Percentiles rank a stretch among this genome's conserved stretches.
Evolutionary conservation across 1,140 invertebrate genomes (phyloP).

Genomic region (Aphelenchoides fujianensis): DNA sequence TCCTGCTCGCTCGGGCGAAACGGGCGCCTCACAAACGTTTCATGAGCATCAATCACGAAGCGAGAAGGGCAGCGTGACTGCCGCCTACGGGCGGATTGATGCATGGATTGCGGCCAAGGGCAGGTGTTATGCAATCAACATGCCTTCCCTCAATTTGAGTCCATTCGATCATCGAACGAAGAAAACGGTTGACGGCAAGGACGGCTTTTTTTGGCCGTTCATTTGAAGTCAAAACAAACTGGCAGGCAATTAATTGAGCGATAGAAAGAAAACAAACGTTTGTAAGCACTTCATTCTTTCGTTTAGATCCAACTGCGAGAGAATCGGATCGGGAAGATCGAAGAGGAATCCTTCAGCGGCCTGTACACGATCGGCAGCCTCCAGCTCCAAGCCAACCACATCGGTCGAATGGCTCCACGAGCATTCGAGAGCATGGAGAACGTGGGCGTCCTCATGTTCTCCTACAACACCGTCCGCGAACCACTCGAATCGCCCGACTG

Average conservation of each 20-base stretch:
- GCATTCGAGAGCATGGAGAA: slow-evolving; percentile 45
- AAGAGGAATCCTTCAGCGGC: slow-evolving; percentile 45
- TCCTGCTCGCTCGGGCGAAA: neutral
- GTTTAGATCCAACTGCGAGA: slow-evolving; percentile 50
- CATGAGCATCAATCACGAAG: neutral
- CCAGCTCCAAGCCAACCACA: slow-evolving; percentile 50
- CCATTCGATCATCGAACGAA: neutral
- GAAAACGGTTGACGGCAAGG: neutral
- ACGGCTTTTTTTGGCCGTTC: too few relatives aligned
- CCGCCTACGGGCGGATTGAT: neutral
- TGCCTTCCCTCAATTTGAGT: too few relatives aligned
- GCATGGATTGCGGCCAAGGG: neutral
- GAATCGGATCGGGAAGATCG: slow-evolving; percentile 42
- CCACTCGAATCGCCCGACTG: slow-evolving; percentile 45
- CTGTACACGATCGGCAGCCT: slow-evolving; percentile 46
- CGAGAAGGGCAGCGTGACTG: neutral
- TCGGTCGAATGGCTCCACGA: slow-evolving; percentile 37
- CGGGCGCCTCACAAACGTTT: neutral
- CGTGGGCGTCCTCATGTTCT: slow-evolving; percentile 41
- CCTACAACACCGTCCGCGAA: slow-evolving; percentile 44
- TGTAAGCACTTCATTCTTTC: neutral
- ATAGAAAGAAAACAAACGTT: neutral
- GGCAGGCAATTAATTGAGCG: too few relatives aligned
- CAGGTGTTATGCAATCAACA: neutral
- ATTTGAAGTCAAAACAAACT: too few relatives aligned